phyloP scores from a whole-genome alignment of 2,888 invertebrate species.

The Acanthosepion pharaonis region DNA sequence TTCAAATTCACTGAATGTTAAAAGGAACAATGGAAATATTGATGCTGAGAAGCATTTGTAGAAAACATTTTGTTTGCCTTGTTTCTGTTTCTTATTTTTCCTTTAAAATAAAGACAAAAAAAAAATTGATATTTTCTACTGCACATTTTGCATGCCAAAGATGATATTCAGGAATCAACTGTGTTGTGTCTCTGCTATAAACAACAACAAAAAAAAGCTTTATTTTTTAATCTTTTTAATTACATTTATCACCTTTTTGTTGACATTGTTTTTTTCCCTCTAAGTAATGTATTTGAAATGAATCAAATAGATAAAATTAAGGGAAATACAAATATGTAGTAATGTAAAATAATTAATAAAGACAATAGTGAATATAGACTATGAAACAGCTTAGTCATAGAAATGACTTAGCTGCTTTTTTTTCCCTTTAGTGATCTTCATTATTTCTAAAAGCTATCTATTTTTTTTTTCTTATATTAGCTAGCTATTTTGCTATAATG shows the following conservation, averaged over 20 bases:
- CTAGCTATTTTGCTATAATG: no score
- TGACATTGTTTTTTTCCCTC: background rate
- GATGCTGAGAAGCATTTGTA: slow-evolving; percentile 14
- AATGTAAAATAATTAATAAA: no score
- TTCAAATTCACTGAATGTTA: slow-evolving; percentile 9
- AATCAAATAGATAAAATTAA: no score
- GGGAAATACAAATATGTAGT: no score
- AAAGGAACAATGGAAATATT: background rate
- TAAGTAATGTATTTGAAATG: slow-evolving; percentile 36
- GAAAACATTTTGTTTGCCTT: background rate
- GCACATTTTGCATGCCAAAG: slow-evolving; percentile 18
- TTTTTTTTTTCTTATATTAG: no score
- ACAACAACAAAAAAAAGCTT: background rate
- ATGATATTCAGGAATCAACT: background rate
- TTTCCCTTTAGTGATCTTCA: no score
- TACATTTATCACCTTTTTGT: no score
- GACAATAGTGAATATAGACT: no score
- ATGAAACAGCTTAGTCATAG: no score
- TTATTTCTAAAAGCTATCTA: no score
- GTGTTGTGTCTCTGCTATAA: background rate
- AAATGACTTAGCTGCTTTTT: no score
- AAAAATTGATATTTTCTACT: background rate
- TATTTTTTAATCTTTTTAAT: background rate
- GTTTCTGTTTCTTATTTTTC: background rate
- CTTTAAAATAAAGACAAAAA: background rate